A percentile compares a stretch with the other conserved stretches of the same genome.
Evolutionary conservation across 53 echinoderm and acorn worm genomes (phyloP).

Genomic region (Zoroaster sp.): DNA sequence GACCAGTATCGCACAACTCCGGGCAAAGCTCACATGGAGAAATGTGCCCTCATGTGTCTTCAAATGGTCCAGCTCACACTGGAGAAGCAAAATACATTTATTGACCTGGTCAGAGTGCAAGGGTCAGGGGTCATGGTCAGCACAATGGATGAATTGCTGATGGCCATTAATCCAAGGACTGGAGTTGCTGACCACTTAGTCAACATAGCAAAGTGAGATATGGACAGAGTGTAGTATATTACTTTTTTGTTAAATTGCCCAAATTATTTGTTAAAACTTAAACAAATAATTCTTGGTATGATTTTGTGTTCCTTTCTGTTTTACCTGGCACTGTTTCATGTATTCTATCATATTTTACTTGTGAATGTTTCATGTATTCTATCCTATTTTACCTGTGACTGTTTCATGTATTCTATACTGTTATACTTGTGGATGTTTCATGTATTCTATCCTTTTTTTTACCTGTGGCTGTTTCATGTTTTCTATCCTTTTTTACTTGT

Average conservation of each 20-base stretch:
- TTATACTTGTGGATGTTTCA: too few species aligned
- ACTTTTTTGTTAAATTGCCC: background rate
- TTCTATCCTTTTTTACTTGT: too few species aligned
- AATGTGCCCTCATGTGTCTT: slow-evolving; percentile 81
- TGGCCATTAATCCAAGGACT: slow-evolving; percentile 90
- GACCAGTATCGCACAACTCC: slow-evolving; percentile 68
- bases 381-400: too few species aligned
- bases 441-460: too few species aligned
- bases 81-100: slow-evolving; percentile 87
- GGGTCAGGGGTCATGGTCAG: slow-evolving; percentile 88
- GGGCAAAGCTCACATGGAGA: slow-evolving; percentile 73
- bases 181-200: slow-evolving; percentile 90
- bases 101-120: slow-evolving; percentile 85
- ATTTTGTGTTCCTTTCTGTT: too few species aligned
- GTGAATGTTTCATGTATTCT: too few species aligned
- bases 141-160: slow-evolving; percentile 86
- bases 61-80: slow-evolving; percentile 78
- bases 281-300: too few species aligned
- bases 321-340: too few species aligned
- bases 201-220: slow-evolving; percentile 82
- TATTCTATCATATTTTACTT: too few species aligned
- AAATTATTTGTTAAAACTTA: too few species aligned
- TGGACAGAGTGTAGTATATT: background rate
- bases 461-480: too few species aligned
- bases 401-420: too few species aligned